Evolutionary conservation across 2,797 vertebrate species (phyloP).

Genomic region (Pelochelys cantorii): DNA sequence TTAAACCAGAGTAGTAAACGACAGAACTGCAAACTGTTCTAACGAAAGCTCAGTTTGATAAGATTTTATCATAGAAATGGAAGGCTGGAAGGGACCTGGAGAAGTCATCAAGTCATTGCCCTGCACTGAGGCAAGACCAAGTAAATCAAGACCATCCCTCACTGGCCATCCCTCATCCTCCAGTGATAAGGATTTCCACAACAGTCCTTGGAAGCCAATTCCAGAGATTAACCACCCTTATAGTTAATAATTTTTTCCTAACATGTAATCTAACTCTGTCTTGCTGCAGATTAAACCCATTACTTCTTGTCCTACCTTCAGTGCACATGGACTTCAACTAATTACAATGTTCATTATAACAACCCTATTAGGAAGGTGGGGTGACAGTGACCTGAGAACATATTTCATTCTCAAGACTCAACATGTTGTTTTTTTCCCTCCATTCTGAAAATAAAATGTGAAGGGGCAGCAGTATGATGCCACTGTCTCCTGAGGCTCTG

Average conservation of each 20-base stretch:
- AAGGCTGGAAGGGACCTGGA: not conserved
- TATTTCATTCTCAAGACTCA: not conserved
- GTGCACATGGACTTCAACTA: not conserved
- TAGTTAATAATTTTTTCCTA: not conserved
- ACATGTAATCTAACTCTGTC: not conserved
- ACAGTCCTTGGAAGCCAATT: not conserved
- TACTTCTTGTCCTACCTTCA: not conserved
- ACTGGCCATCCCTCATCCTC: not conserved
- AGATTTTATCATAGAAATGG: not conserved
- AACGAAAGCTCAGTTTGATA: not conserved
- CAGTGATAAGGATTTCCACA: not conserved
- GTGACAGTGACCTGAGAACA: no score
- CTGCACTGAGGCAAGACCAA: not conserved
- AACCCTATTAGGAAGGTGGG: not conserved
- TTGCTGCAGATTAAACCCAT: not conserved
- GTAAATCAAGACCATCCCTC: not conserved
- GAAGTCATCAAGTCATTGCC: not conserved
- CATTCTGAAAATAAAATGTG: not conserved
- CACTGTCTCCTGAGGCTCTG: not conserved
- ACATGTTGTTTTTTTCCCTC: not conserved
- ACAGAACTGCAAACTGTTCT: not conserved
- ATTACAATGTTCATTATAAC: not conserved
- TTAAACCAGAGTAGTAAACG: accelerated
- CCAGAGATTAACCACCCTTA: not conserved
- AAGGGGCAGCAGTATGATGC: not conserved